Conservation (phyloP, 2,113 vertebrate genomes). For the Ochotona curzoniae region DNA sequence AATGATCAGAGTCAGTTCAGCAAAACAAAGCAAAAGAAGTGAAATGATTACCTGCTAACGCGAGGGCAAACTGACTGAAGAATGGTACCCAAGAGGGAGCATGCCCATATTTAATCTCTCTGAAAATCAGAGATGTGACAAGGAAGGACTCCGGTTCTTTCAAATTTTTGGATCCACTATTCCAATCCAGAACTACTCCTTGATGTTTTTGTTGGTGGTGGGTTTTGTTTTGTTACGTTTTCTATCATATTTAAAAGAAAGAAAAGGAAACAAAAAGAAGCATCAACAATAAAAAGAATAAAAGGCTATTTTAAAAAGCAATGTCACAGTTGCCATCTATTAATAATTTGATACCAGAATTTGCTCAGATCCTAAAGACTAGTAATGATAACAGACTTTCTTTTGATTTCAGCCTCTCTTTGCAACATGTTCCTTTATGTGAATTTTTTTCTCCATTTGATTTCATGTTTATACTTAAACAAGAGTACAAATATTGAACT, state of each 20-base stretch:
- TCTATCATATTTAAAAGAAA: not conserved
- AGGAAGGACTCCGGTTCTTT: not conserved
- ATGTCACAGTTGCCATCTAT: not conserved
- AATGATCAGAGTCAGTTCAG: not conserved
- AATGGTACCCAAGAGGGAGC: accelerated
- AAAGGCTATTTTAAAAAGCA: slow-evolving; percentile 1
- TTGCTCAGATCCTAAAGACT: slow-evolving; percentile 19
- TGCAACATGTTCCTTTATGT: slow-evolving; percentile 32
- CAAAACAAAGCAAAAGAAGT: not conserved
- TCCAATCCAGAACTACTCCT: not conserved
- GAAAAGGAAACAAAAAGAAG: accelerated
- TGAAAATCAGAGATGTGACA: not conserved
- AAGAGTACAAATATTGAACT: slow-evolving; percentile 76
- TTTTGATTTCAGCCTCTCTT: slow-evolving; percentile 2
- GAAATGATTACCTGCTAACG: not conserved
- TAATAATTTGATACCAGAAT: slow-evolving; percentile 23
- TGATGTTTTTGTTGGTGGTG: too few relatives aligned
- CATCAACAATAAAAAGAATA: not conserved
- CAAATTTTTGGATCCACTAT: not conserved
- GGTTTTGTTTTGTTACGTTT: not conserved
- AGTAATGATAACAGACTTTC: not conserved
- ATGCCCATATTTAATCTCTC: not conserved
- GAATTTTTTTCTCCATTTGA: slow-evolving; percentile 61
- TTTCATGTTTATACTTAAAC: slow-evolving; percentile 65
- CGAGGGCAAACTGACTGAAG: not conserved